phyloP scores from a whole-genome alignment of 2,888 invertebrate genomes.

The Callinectes sapidus region DNA sequence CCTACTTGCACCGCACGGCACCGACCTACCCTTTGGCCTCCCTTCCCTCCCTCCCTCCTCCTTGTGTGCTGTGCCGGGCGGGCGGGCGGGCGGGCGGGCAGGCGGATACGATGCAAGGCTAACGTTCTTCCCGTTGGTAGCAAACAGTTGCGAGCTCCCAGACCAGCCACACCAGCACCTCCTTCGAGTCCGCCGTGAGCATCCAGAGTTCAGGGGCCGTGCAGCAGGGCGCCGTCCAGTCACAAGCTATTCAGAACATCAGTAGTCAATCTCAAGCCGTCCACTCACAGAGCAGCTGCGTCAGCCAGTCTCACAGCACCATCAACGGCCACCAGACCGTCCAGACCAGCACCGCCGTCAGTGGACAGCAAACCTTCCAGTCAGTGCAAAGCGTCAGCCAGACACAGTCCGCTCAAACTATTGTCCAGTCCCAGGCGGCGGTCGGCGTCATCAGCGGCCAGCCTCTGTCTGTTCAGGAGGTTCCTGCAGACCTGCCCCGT shows the following conservation, averaged over 20 bases:
- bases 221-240: not conserved
- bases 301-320: constrained; percentile 35
- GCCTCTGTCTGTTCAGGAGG: not conserved
- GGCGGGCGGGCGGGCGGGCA: constrained; percentile 3
- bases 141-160: constrained; percentile 59
- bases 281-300: constrained; percentile 45
- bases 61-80: not conserved
- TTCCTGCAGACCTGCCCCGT: not conserved
- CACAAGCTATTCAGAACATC: constrained; percentile 16
- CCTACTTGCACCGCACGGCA: not conserved
- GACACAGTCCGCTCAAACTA: constrained; percentile 18
- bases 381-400: constrained; percentile 39
- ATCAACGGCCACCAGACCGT: not conserved
- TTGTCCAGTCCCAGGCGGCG: not conserved
- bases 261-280: constrained; percentile 14
- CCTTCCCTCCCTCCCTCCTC: not conserved
- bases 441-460: not conserved
- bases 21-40: not conserved
- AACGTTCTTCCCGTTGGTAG: constrained; percentile 50
- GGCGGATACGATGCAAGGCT: not conserved
- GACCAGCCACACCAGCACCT: constrained; percentile 48
- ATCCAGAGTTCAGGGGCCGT: constrained; percentile 40
- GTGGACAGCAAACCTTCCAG: not conserved
- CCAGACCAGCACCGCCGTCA: not conserved
- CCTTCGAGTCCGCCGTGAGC: constrained; percentile 49